Conservation (phyloP, 2,888 invertebrate genomes). For the Neoascia interrupta region DNA sequence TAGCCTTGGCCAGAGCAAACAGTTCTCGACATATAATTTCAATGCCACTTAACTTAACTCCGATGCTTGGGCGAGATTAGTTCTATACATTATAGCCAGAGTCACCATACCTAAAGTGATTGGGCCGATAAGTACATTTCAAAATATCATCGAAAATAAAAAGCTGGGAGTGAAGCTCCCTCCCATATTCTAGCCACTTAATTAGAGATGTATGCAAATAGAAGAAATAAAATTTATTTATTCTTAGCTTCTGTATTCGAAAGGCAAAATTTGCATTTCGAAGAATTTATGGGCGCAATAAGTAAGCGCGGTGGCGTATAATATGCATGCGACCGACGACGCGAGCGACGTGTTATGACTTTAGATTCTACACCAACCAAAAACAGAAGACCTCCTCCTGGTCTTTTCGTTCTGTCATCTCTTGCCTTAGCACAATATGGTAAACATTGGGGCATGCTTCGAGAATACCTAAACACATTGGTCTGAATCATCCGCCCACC, state of each 20-base stretch:
- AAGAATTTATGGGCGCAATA: conserved; percentile 31
- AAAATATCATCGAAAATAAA: too few relatives aligned
- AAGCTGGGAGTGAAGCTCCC: too few relatives aligned
- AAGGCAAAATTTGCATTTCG: conserved; percentile 22
- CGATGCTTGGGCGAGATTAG: too few relatives aligned
- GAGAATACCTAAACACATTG: conserved; percentile 30
- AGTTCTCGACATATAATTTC: conserved; percentile 23
- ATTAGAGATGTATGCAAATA: conserved; percentile 16
- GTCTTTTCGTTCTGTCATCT: conserved; percentile 16
- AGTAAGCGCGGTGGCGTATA: neutral
- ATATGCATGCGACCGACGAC: too few relatives aligned
- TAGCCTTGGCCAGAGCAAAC: conserved; percentile 14
- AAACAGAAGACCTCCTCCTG: conserved; percentile 2
- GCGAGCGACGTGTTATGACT: conserved; percentile 37
- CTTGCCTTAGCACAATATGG: conserved; percentile 8
- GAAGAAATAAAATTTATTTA: neutral
- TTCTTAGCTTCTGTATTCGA: conserved; percentile 26
- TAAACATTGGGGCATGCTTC: conserved; percentile 12
- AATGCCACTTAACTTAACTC: conserved; percentile 43
- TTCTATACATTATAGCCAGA: too few relatives aligned
- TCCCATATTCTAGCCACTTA: too few relatives aligned
- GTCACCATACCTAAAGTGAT: too few relatives aligned
- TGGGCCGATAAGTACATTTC: too few relatives aligned
- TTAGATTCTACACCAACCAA: conserved; percentile 1
- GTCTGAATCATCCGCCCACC: conserved; percentile 49